phyloP scores from a whole-genome alignment of 2,888 invertebrate genomes.

The Acleris sparsana region DNA sequence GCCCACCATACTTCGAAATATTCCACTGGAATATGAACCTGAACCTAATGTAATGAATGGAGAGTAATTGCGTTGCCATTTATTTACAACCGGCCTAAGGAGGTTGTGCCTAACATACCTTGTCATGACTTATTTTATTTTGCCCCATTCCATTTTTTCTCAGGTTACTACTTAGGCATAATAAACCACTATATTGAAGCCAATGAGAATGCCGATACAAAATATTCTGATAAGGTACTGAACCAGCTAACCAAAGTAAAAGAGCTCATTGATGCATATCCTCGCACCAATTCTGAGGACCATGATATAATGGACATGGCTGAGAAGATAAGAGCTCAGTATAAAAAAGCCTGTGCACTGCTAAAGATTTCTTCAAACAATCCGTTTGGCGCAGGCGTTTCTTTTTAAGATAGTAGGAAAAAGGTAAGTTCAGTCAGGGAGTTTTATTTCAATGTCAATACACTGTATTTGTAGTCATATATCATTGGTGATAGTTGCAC shows the following conservation, averaged over 20 bases:
- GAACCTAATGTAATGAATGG: too few species aligned
- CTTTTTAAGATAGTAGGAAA: constrained; percentile 75
- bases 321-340: constrained; percentile 86
- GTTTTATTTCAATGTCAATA: not conserved
- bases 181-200: constrained; percentile 76
- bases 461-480: not conserved
- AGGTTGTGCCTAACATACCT: too few species aligned
- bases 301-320: constrained; percentile 85
- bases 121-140: too few species aligned
- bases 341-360: constrained; percentile 87
- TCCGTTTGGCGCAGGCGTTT: constrained; percentile 83
- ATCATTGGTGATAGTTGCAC: too few species aligned
- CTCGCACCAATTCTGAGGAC: constrained; percentile 85
- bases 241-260: constrained; percentile 83
- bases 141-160: too few species aligned
- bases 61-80: too few species aligned
- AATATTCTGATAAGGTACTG: constrained; percentile 80
- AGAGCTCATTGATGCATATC: constrained; percentile 85
- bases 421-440: not conserved
- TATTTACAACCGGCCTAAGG: too few species aligned
- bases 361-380: constrained; percentile 84
- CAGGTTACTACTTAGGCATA: constrained; percentile 87
- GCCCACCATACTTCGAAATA: not conserved
- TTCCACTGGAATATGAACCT: not conserved
- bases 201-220: constrained; percentile 51